These are phyloP conservation scores for Odontocolon sp. DNA, from an alignment of 2,888 invertebrate species.

Conservation along the genomic window DNA sequence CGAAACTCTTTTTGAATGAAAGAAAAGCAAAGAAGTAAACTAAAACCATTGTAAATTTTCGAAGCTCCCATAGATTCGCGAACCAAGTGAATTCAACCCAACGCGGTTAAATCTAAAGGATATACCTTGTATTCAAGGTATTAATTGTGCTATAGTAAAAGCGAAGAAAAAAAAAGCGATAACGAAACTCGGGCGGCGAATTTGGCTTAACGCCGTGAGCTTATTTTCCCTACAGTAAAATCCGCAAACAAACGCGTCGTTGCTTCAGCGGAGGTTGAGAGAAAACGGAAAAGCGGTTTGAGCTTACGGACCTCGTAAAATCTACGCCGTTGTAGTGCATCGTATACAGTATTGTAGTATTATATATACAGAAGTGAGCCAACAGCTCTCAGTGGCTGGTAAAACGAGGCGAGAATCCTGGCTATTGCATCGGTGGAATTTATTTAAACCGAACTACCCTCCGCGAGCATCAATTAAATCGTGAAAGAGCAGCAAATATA, in stretches of 20 bases:
- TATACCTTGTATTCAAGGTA: constrained; percentile 36
- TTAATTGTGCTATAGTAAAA: constrained; percentile 52
- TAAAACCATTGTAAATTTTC: constrained; percentile 46
- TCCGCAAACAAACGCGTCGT: constrained; percentile 41
- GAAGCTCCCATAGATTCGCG: constrained; percentile 26
- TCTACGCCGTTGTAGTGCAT: constrained; percentile 18
- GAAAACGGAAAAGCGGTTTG: constrained; percentile 11
- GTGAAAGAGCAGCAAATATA: constrained; percentile 27
- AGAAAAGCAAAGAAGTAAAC: constrained; percentile 12
- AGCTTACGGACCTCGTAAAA: constrained; percentile 38
- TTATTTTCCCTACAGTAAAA: constrained; percentile 39
- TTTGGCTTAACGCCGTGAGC: constrained; percentile 30
- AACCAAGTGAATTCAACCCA: constrained; percentile 13
- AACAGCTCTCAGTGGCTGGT: not conserved
- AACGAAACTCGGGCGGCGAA: constrained; percentile 20
- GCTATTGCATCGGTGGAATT: constrained; percentile 23
- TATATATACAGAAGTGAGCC: not conserved
- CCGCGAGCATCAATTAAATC: constrained; percentile 43
- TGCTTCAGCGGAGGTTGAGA: not conserved
- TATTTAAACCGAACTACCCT: constrained; percentile 10
- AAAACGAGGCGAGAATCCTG: constrained; percentile 19
- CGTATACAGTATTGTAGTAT: not conserved
- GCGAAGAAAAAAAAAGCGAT: constrained; percentile 18
- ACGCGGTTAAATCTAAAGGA: constrained; percentile 33
- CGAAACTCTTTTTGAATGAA: not conserved